Evolutionary conservation across 2,888 invertebrate genomes (phyloP).

Genomic region (Ctenicera cuprea): DNA sequence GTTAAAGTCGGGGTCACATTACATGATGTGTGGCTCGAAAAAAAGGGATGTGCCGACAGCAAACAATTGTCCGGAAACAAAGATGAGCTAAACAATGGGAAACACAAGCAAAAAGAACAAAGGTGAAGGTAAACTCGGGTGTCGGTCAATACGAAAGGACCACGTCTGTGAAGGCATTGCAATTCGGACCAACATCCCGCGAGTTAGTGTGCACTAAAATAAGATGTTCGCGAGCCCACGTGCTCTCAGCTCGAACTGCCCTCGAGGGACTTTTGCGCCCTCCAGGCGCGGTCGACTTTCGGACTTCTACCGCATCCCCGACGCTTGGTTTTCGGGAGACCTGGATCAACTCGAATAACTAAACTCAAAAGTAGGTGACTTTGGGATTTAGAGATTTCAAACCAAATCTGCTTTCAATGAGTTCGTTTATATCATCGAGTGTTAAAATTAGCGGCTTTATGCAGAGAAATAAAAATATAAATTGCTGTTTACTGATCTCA

Average conservation of each 20-base stretch:
- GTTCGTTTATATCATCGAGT: neutral
- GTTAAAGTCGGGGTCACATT: slow-evolving; percentile 43
- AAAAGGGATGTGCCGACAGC: slow-evolving; percentile 35
- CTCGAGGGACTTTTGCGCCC: slow-evolving; percentile 56
- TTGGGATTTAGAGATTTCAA: slow-evolving; percentile 33
- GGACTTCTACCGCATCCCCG: slow-evolving; percentile 52
- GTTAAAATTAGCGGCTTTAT: too few relatives aligned
- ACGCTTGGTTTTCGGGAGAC: slow-evolving; percentile 40
- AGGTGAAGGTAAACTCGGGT: slow-evolving; percentile 50
- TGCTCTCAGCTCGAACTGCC: slow-evolving; percentile 59
- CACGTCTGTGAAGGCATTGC: slow-evolving; percentile 56
- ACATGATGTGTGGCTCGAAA: slow-evolving; percentile 24
- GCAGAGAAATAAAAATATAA: too few relatives aligned
- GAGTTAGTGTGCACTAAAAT: slow-evolving; percentile 64
- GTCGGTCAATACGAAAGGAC: slow-evolving; percentile 59
- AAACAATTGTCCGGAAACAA: slow-evolving; percentile 54
- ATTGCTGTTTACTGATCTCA: too few relatives aligned
- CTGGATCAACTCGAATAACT: slow-evolving; percentile 48
- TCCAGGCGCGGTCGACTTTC: slow-evolving; percentile 53
- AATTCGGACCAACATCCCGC: slow-evolving; percentile 61
- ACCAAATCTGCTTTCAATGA: neutral
- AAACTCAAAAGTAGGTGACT: slow-evolving; percentile 39
- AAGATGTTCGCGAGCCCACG: slow-evolving; percentile 64
- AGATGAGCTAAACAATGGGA: slow-evolving; percentile 50
- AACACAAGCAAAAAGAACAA: slow-evolving; percentile 55